Conservation (phyloP, 1,140 invertebrate species). For the Neodiprion lecontei region DNA sequence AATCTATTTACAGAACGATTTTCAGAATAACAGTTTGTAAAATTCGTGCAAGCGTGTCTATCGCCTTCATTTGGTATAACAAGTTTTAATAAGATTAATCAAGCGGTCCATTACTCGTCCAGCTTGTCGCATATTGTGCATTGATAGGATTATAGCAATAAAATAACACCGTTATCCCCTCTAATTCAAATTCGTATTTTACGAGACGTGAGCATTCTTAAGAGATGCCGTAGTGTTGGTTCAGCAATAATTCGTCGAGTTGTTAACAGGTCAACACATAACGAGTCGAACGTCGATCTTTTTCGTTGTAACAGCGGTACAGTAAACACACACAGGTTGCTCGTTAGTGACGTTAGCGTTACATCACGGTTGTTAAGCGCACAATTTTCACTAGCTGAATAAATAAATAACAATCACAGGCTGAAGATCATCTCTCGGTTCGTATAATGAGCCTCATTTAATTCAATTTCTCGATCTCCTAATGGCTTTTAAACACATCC, state of each 20-base stretch:
- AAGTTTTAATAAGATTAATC: too few species aligned
- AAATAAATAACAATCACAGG: neutral
- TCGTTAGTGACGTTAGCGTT: neutral
- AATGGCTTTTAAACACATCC: too few species aligned
- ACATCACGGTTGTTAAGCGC: neutral
- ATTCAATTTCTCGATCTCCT: neutral
- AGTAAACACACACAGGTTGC: too few species aligned
- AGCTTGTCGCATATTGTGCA: too few species aligned
- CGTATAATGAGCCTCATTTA: neutral
- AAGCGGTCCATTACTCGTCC: too few species aligned
- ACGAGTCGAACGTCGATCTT: too few species aligned
- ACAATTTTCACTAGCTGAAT: neutral
- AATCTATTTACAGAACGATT: too few species aligned
- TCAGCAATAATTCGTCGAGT: neutral
- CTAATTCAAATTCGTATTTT: neutral
- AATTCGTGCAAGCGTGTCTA: too few species aligned
- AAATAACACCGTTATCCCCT: neutral
- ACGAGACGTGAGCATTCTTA: neutral
- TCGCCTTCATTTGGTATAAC: too few species aligned
- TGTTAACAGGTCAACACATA: neutral
- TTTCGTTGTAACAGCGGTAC: too few species aligned
- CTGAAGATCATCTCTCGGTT: neutral
- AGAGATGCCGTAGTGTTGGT: neutral
- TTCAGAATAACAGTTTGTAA: too few species aligned
- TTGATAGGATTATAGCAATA: too few species aligned